A percentile compares a stretch with the other conserved stretches of the same genome.
These are phyloP conservation scores for Rhingia rostrata DNA, from an alignment of 2,888 invertebrate species.

Conservation along the genomic window DNA sequence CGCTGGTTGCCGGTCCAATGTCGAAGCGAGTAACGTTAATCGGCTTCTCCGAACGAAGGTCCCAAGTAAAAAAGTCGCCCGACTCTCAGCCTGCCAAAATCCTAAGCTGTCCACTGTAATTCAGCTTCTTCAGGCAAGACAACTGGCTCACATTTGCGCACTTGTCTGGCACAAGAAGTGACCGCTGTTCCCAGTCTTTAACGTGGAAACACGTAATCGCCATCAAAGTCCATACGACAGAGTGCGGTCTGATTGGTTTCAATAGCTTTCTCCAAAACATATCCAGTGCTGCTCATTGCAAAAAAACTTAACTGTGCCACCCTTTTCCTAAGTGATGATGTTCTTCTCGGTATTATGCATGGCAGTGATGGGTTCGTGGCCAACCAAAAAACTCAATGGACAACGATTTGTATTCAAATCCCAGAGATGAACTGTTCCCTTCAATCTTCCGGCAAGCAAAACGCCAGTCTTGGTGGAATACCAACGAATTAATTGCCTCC, in stretches of 20 bases:
- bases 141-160: constrained; percentile 84
- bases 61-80: constrained; percentile 89
- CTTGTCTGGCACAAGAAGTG: constrained; percentile 81
- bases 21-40: constrained; percentile 82
- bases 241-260: constrained; percentile 88
- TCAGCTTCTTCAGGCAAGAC: constrained; percentile 85
- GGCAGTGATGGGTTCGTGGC: constrained; percentile 84
- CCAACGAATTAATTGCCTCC: constrained; percentile 88
- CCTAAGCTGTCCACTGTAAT: constrained; percentile 83
- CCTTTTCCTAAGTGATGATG: constrained; percentile 90
- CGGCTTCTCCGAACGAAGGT: constrained; percentile 85
- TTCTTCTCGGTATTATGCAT: constrained; percentile 84
- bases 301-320: constrained; percentile 88
- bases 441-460: constrained; percentile 89
- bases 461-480: constrained; percentile 87
- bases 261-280: constrained; percentile 85
- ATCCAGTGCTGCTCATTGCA: constrained; percentile 85
- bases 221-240: constrained; percentile 85
- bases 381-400: constrained; percentile 87
- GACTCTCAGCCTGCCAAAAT: constrained; percentile 89
- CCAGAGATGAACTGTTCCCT: constrained; percentile 90
- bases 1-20: constrained; percentile 87
- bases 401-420: constrained; percentile 90
- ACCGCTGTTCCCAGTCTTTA: constrained; percentile 80
- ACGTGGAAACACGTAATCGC: constrained; percentile 85